A percentile compares a stretch with the other conserved stretches of the same genome.
phyloP scores from a whole-genome alignment of 2,797 vertebrate genomes.

The Trematocara caparti region DNA sequence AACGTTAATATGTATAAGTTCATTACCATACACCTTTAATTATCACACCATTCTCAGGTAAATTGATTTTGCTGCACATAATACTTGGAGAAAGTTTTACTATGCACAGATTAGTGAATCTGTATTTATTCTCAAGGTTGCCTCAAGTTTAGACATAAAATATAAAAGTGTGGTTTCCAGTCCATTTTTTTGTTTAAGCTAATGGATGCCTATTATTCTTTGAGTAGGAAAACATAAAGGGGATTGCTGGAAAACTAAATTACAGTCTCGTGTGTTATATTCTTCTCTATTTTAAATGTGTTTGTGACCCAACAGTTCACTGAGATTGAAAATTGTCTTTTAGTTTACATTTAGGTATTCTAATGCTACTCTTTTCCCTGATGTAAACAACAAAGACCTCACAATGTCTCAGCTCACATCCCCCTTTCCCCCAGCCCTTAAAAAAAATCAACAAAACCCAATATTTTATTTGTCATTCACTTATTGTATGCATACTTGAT shows the following conservation, averaged over 20 bases:
- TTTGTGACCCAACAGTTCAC: background rate
- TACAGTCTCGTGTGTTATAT: rapidly evolving
- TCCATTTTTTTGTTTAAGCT: background rate
- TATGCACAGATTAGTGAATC: rapidly evolving
- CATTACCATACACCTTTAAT: background rate
- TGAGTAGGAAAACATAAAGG: background rate
- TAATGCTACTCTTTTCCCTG: background rate
- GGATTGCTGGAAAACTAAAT: background rate
- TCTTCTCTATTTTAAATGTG: background rate
- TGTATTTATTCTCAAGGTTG: background rate
- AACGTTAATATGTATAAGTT: background rate
- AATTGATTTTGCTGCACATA: background rate
- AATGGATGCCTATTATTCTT: background rate
- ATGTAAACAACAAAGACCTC: background rate
- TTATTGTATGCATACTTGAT: rapidly evolving
- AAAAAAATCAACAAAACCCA: background rate
- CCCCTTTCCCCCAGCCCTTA: rapidly evolving
- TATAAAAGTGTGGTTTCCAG: background rate
- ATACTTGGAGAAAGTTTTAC: background rate
- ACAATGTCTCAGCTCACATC: rapidly evolving
- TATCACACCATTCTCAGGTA: background rate
- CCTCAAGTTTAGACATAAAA: background rate
- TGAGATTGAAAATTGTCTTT: background rate
- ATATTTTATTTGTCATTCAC: background rate
- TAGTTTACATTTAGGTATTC: background rate